Evolutionary conservation across 1,140 invertebrate genomes (phyloP).

Genomic region (Euwallacea similis): DNA sequence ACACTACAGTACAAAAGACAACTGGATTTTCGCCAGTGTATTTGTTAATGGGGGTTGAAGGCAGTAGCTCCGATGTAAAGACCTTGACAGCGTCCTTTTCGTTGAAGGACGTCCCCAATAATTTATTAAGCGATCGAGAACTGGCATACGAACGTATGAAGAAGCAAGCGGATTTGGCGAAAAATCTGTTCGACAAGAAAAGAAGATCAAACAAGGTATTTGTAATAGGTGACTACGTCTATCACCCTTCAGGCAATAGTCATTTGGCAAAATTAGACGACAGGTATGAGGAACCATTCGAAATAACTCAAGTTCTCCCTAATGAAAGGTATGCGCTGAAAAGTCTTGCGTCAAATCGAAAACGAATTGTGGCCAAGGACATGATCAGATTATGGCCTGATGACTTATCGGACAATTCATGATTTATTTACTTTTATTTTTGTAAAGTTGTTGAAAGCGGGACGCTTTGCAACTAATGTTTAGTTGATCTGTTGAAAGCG

Average conservation of each 20-base stretch:
- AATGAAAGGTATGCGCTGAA: background rate
- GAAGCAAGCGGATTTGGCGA: background rate
- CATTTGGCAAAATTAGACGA: constrained; percentile 1
- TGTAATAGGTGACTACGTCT: background rate
- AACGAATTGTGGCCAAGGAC: constrained; percentile 1
- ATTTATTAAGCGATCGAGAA: background rate
- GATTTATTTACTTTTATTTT: too few relatives aligned
- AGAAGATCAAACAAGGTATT: constrained; percentile 3
- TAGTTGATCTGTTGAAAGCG: too few relatives aligned
- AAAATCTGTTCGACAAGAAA: background rate
- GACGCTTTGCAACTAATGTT: too few relatives aligned
- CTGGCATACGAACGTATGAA: background rate
- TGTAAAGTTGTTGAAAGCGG: too few relatives aligned
- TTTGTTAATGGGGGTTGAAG: background rate
- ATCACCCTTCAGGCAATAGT: constrained; percentile 1
- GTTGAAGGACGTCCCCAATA: background rate
- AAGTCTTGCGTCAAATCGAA: background rate
- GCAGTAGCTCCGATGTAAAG: constrained; percentile 5
- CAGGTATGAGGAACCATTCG: background rate
- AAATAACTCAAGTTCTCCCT: background rate
- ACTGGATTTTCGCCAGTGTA: constrained; percentile 6
- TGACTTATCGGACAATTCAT: background rate
- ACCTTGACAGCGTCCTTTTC: background rate
- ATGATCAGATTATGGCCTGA: background rate
- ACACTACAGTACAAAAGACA: constrained; percentile 40